phyloP scores from a whole-genome alignment of 2,888 invertebrate species.

The Pardosa pseudoannulata region DNA sequence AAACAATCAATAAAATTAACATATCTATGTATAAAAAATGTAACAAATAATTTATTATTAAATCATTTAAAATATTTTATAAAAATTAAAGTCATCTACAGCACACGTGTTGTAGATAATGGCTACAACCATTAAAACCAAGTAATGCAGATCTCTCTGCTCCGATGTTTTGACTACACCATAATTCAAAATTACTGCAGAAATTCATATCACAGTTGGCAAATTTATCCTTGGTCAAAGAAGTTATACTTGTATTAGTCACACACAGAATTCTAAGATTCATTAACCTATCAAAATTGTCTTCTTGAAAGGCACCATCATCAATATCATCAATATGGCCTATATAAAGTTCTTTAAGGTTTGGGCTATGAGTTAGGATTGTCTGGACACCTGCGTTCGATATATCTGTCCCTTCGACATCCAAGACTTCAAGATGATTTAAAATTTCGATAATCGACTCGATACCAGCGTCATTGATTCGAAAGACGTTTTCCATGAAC shows the following conservation, averaged over 20 bases:
- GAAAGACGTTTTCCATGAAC: conserved; percentile 46
- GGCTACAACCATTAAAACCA: neutral
- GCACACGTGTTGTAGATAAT: neutral
- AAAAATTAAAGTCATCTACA: too few relatives aligned
- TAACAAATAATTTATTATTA: too few relatives aligned
- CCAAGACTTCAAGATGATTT: conserved; percentile 51
- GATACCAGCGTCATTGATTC: conserved; percentile 64
- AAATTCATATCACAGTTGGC: neutral
- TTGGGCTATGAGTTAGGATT: conserved; percentile 25
- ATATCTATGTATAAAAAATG: too few relatives aligned
- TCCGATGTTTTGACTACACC: neutral
- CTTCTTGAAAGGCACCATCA: neutral
- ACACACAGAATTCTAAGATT: conserved; percentile 24
- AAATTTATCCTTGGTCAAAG: neutral
- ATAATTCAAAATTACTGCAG: neutral
- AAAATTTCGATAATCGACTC: conserved; percentile 42
- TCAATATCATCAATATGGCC: conserved; percentile 37
- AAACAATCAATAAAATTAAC: too few relatives aligned
- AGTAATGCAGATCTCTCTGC: neutral
- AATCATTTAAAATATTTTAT: too few relatives aligned
- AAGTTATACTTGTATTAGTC: conserved; percentile 28
- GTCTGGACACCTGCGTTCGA: conserved; percentile 43
- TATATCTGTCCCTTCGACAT: conserved; percentile 68
- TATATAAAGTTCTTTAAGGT: conserved; percentile 36
- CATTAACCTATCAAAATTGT: neutral